Evolutionary conservation across 2,797 vertebrate species (phyloP).

Genomic region (Myoxocephalus aenaeus): DNA sequence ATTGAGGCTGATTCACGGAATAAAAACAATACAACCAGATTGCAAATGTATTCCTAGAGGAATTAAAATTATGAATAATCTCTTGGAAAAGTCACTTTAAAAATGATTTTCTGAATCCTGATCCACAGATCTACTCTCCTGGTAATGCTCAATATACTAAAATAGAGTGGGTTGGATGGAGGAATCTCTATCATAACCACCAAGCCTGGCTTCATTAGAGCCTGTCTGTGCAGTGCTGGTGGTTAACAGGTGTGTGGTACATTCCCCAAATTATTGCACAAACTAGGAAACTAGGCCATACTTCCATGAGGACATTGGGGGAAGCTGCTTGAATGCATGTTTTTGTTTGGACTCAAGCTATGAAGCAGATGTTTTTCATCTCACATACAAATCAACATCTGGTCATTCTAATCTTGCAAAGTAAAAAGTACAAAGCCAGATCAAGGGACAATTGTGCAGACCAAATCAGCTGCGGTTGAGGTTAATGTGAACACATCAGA

Average conservation of each 20-base stretch:
- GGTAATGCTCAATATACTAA: background rate
- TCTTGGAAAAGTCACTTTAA: background rate
- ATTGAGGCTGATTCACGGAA: background rate
- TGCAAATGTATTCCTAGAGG: background rate
- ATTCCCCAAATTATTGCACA: slow-evolving; percentile 60
- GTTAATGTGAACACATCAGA: slow-evolving; percentile 10
- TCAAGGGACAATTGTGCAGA: background rate
- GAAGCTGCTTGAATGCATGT: background rate
- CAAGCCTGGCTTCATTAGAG: slow-evolving; percentile 49
- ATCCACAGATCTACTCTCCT: background rate
- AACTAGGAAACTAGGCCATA: slow-evolving; percentile 20
- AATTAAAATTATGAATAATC: background rate
- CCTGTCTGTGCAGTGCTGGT: slow-evolving; percentile 24
- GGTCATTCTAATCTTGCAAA: background rate
- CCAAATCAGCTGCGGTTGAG: background rate
- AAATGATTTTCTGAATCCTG: background rate
- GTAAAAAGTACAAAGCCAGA: background rate
- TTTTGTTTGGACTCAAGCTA: slow-evolving; percentile 8
- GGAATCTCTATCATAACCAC: slow-evolving; percentile 52
- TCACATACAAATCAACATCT: background rate
- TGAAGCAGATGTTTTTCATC: background rate
- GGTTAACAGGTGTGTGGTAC: slow-evolving; percentile 60
- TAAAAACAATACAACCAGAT: background rate
- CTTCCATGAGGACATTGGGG: slow-evolving; percentile 13
- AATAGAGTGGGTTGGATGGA: slow-evolving; percentile 3